Evolutionary conservation across 2,797 vertebrate genomes (phyloP).

Genomic region (Setipinna tenuifilis): DNA sequence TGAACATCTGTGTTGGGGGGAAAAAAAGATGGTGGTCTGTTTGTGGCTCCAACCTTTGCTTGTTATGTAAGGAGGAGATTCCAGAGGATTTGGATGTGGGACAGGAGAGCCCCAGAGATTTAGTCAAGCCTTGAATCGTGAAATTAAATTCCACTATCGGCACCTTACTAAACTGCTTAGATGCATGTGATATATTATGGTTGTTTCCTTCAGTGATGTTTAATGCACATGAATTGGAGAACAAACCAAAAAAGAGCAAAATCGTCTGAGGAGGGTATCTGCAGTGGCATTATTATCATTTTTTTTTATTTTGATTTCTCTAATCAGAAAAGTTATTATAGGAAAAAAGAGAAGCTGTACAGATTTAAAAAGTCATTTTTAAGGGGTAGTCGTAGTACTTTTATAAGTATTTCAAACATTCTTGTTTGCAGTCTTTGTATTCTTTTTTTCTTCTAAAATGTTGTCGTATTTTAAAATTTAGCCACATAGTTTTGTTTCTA

Average conservation of each 20-base stretch:
- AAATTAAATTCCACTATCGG: not conserved
- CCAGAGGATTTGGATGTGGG: conserved; percentile 1
- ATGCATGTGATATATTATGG: not conserved
- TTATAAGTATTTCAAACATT: too few relatives aligned
- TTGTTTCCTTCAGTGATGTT: not conserved
- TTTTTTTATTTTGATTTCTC: too few relatives aligned
- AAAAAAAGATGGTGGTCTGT: not conserved
- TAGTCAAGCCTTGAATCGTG: not conserved
- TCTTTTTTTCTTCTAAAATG: too few relatives aligned
- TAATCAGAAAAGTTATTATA: too few relatives aligned
- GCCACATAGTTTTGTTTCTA: too few relatives aligned
- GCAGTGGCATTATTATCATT: too few relatives aligned
- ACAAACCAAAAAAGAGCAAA: too few relatives aligned
- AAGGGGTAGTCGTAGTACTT: not conserved
- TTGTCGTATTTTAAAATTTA: too few relatives aligned
- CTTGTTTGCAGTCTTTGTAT: not conserved
- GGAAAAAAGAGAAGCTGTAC: not conserved
- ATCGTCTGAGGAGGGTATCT: too few relatives aligned
- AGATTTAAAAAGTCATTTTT: not conserved
- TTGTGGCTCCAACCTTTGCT: not conserved
- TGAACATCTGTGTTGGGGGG: not conserved
- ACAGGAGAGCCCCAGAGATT: conserved; percentile 3
- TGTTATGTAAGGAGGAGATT: conserved; percentile 19
- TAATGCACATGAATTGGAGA: too few relatives aligned
- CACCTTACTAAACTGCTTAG: not conserved